A percentile compares a stretch with the other conserved stretches of the same genome.
phyloP scores from a whole-genome alignment of 2,797 vertebrate species.

The Telmatherina bonti region DNA sequence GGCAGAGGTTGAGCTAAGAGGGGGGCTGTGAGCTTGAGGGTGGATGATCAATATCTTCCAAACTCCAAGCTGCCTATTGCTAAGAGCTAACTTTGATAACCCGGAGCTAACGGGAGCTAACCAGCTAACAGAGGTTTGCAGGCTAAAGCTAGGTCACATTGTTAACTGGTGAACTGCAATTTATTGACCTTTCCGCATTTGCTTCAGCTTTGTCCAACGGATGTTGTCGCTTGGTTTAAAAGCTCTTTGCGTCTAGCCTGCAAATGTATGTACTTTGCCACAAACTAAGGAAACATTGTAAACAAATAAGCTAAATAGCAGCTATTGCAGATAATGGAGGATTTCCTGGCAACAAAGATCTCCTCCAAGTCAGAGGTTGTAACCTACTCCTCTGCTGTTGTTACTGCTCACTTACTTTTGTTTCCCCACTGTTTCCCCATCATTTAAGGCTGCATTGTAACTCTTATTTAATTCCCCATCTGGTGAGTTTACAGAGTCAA shows the following conservation, averaged over 20 bases:
- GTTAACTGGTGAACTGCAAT: no score
- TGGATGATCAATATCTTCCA: no score
- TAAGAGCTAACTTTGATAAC: no score
- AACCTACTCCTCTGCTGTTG: slow-evolving; percentile 51
- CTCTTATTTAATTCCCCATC: slow-evolving; percentile 81
- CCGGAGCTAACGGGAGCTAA: no score
- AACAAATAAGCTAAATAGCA: background rate
- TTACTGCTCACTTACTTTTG: slow-evolving; percentile 70
- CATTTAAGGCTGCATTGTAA: slow-evolving; percentile 77
- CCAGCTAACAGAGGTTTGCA: no score
- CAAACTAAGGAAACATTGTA: background rate
- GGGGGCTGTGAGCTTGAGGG: no score
- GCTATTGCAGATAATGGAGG: background rate
- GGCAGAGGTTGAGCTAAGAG: no score
- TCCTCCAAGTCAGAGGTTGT: slow-evolving; percentile 53
- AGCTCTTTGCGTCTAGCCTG: background rate
- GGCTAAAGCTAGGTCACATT: no score
- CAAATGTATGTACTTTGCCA: background rate
- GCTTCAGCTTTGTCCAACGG: no score
- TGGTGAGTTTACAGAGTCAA: slow-evolving; percentile 84
- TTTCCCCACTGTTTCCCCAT: slow-evolving; percentile 70
- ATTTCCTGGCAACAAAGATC: background rate
- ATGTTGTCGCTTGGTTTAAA: background rate
- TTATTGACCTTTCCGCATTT: no score
- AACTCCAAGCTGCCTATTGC: no score